Conservation (phyloP, 2,797 vertebrate genomes). For the Enteromius fasciolatus region DNA sequence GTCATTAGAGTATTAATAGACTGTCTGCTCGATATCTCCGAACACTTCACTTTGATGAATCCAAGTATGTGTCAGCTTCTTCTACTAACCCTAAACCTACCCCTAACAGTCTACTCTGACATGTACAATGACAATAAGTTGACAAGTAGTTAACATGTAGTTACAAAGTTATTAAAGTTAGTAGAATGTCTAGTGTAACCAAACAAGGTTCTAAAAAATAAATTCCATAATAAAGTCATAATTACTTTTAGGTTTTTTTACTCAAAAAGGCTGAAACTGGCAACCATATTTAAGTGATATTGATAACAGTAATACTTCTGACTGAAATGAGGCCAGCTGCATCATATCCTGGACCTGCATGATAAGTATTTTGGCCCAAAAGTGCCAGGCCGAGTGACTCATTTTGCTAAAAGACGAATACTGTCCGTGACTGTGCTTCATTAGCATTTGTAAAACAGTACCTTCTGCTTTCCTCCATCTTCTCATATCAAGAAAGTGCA, state of each 20-base stretch:
- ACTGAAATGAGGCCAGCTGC: conserved; percentile 24
- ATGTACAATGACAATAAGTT: no score
- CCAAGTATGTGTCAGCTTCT: no score
- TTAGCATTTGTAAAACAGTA: conserved; percentile 42
- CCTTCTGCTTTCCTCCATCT: conserved; percentile 34
- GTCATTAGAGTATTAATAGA: no score
- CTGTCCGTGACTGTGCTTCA: conserved; percentile 1
- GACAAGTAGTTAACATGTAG: no score
- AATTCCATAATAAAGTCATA: no score
- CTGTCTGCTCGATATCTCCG: no score
- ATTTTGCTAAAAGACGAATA: conserved; percentile 5
- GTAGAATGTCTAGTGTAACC: no score
- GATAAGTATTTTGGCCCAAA: conserved; percentile 17
- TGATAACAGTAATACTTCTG: conserved; percentile 7
- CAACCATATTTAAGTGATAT: not conserved
- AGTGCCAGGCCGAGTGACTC: conserved; percentile 21
- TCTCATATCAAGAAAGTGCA: conserved; percentile 30
- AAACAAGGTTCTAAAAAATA: not conserved
- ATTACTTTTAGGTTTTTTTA: not conserved
- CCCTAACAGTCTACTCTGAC: no score
- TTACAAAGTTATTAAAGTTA: no score
- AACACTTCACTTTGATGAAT: no score
- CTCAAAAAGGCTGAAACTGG: not conserved
- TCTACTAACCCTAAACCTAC: no score
- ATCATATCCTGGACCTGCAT: conserved; percentile 13